phyloP scores from a whole-genome alignment of 2,888 invertebrate species.

The Acrobasis repandana region DNA sequence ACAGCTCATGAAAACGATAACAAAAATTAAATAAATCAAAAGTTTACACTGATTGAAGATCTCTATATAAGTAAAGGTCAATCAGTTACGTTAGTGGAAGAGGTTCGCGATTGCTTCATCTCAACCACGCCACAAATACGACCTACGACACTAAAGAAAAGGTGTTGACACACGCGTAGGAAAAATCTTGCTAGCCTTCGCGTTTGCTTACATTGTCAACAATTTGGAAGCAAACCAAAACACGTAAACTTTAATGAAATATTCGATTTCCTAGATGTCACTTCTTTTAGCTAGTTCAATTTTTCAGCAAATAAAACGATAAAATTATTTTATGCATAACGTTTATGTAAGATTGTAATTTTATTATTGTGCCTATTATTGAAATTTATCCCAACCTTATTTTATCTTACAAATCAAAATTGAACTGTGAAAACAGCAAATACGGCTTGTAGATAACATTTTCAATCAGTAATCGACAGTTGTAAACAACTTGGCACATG shows the following conservation, averaged over 20 bases:
- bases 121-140: slow-evolving; percentile 5
- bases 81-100: neutral
- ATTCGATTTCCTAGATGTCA: neutral
- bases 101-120: neutral
- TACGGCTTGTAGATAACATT: neutral
- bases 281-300: neutral
- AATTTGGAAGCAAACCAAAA: neutral
- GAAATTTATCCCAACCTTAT: no score
- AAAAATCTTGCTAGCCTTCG: slow-evolving; percentile 8
- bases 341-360: no score
- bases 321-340: no score
- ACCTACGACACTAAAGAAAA: slow-evolving; percentile 1
- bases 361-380: no score
- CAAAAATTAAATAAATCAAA: neutral
- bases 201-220: neutral
- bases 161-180: slow-evolving; percentile 2
- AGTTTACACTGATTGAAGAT: neutral
- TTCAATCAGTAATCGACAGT: neutral
- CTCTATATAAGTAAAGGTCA: slow-evolving; percentile 8
- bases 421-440: no score
- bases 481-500: slow-evolving; percentile 1
- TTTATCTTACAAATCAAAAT: no score
- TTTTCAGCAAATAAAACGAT: no score
- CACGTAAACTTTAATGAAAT: neutral
- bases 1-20: slow-evolving; percentile 1